Percentiles rank a stretch among this genome's conserved stretches.
phyloP scores from a whole-genome alignment of 1,140 invertebrate genomes.

The Drosophila elegans region DNA sequence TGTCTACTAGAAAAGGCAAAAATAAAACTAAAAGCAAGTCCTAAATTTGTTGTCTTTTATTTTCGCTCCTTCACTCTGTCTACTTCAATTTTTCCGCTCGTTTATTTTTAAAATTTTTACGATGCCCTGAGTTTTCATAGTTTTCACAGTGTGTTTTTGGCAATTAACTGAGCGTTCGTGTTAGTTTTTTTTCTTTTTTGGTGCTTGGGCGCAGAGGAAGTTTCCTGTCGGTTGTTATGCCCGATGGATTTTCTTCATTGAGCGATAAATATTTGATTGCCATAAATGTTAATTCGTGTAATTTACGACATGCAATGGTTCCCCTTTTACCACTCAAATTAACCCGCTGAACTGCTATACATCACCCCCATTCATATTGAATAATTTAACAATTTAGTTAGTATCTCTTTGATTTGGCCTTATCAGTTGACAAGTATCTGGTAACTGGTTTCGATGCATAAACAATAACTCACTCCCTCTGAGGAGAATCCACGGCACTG shows the following conservation, averaged over 20 bases:
- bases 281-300: slow-evolving; percentile 50
- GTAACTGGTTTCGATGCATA: slow-evolving; percentile 50
- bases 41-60: slow-evolving; percentile 54
- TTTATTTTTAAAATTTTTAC: slow-evolving; percentile 73
- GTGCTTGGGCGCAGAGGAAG: slow-evolving; percentile 8
- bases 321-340: slow-evolving; percentile 34
- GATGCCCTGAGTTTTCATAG: slow-evolving; percentile 51
- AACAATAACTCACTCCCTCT: slow-evolving; percentile 20
- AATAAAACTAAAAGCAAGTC: slow-evolving; percentile 42
- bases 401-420: slow-evolving; percentile 37
- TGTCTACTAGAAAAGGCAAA: slow-evolving; percentile 36
- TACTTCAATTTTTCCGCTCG: slow-evolving; percentile 60
- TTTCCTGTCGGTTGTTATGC: slow-evolving; percentile 38
- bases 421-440: slow-evolving; percentile 53
- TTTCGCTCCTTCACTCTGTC: slow-evolving; percentile 45
- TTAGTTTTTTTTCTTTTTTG: slow-evolving; percentile 14
- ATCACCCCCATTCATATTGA: slow-evolving; percentile 16
- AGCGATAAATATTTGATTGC: slow-evolving; percentile 71
- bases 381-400: slow-evolving; percentile 55
- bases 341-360: slow-evolving; percentile 22
- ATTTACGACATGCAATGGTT: slow-evolving; percentile 53
- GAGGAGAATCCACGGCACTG: slow-evolving; percentile 12
- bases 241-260: slow-evolving; percentile 48
- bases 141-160: slow-evolving; percentile 19
- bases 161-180: slow-evolving; percentile 51